Evolutionary conservation across 1,140 invertebrate species (phyloP).

Genomic region (Atopsyche davidsoni): DNA sequence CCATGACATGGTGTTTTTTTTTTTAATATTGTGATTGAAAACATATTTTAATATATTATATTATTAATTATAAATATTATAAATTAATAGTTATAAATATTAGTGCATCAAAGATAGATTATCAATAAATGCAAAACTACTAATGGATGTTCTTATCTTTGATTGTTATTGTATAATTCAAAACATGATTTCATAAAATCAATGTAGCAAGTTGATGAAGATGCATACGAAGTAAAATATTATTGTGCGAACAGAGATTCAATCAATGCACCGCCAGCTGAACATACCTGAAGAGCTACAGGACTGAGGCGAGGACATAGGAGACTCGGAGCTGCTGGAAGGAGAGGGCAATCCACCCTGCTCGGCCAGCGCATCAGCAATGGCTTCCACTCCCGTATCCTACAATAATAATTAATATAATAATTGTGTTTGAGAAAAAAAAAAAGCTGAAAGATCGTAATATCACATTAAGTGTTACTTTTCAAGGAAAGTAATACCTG

Average conservation of each 20-base stretch:
- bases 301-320: constrained; percentile 34
- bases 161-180: no score
- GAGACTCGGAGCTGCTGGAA: constrained; percentile 33
- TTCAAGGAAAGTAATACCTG: constrained; percentile 38
- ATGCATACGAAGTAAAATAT: constrained; percentile 1
- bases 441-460: no score
- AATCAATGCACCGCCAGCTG: no score
- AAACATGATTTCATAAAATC: constrained; percentile 1
- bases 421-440: background rate
- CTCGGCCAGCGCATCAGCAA: constrained; percentile 66
- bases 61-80: background rate
- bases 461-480: no score
- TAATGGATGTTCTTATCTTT: no score
- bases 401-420: constrained; percentile 33
- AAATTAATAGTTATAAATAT: background rate
- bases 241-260: background rate
- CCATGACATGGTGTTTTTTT: no score
- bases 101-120: background rate
- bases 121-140: background rate
- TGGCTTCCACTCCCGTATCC: constrained; percentile 64
- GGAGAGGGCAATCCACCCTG: constrained; percentile 49
- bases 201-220: background rate
- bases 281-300: constrained; percentile 31
- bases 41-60: background rate
- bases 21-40: no score